Conservation (phyloP, 2,113 vertebrate genomes). For the Pyrgilauda ruficollis region DNA sequence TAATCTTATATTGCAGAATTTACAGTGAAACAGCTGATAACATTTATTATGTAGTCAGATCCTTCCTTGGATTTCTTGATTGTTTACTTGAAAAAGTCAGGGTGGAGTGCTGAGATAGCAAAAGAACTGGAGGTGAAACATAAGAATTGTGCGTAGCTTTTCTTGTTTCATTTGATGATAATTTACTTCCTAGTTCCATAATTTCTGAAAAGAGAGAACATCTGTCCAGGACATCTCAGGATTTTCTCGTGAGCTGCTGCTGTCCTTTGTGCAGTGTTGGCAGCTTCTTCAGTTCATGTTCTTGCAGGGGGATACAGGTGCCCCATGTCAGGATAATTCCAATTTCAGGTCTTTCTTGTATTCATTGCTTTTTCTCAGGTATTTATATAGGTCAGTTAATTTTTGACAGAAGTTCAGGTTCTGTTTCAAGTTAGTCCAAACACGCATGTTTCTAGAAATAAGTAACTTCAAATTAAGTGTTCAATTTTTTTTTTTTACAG, state of each 20-base stretch:
- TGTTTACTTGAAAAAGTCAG: neutral
- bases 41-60: neutral
- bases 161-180: neutral
- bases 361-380: neutral
- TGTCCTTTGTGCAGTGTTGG: neutral
- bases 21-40: neutral
- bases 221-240: neutral
- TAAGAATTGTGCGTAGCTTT: neutral
- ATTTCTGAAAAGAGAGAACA: neutral
- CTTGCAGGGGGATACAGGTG: rapidly evolving
- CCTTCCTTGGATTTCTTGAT: neutral
- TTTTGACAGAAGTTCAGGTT: neutral
- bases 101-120: neutral
- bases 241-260: neutral
- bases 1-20: neutral
- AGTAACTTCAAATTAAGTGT: neutral
- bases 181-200: neutral
- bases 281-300: rapidly evolving
- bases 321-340: neutral
- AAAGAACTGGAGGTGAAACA: neutral
- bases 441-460: neutral
- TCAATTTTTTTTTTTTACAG: neutral
- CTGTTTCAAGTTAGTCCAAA: neutral
- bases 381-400: neutral
- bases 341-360: neutral